Evolutionary conservation across 2,113 vertebrate genomes (phyloP).

Genomic region (Erpornis zantholeuca): DNA sequence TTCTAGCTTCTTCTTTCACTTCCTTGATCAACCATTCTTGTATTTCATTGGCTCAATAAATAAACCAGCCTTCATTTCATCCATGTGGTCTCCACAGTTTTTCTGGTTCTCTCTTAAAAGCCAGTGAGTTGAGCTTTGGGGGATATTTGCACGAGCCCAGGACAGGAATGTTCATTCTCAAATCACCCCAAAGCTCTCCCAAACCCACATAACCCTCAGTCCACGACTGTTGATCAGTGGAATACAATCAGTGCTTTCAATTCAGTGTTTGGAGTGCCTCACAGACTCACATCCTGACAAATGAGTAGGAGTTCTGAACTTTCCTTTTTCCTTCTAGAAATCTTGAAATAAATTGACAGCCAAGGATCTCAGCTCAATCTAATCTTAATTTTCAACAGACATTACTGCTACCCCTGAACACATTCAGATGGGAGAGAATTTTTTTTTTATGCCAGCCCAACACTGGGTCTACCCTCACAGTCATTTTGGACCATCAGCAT

Average conservation of each 20-base stretch:
- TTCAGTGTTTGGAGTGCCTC: neutral
- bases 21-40: neutral
- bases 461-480: neutral
- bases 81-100: neutral
- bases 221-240: neutral
- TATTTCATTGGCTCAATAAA: neutral
- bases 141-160: neutral
- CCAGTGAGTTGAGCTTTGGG: fast-evolving
- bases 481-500: neutral
- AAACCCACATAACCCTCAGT: neutral
- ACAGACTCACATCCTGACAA: neutral
- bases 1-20: neutral
- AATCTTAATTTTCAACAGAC: neutral
- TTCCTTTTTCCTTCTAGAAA: neutral
- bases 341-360: neutral
- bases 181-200: neutral
- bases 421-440: neutral
- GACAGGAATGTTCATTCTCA: neutral
- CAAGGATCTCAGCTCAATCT: neutral
- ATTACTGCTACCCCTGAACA: neutral
- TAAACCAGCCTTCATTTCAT: neutral
- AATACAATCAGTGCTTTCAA: neutral
- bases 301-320: neutral
- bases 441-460: neutral
- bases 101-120: neutral